Base-by-base conservation (phyloP, 2,888 invertebrate genomes). In the Pseudococcus longispinus region DNA sequence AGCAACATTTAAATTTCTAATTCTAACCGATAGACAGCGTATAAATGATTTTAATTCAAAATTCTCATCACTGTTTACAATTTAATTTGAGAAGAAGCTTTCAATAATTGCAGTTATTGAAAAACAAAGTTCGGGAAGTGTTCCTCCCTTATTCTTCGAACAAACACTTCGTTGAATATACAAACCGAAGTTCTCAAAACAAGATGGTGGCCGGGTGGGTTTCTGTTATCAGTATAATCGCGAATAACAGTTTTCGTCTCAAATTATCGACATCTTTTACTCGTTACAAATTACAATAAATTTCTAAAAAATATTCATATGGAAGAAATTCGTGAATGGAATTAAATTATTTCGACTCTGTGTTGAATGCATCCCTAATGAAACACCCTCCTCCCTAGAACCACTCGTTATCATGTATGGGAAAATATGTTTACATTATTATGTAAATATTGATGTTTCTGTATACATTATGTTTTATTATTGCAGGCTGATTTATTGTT, bases 11-110 rank as follows among this genome's bases (percentile, higher is more conserved):
- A 89, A 89, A 88, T 89, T 89, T 89, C 88, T 88, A 88, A 87
- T 89, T 89, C 88, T 88, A 88, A 87, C 89, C 89, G 89, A 89
- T 88, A 89, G 89, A 89, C 89, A 88, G 89, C 89, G 89, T 89
- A 88, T 87, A 87, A 70, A 84, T 87, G 84, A 44, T 84, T 84
- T 32, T 70, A 29, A 55, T 80, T 20, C 23, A 80, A 80, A 20
- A 80, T 80, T 42, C 3, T 42, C 1, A 15, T 42, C 51, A 23
- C 37, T 83, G 55, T 83, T 83, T 55, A 23, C 37, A 29, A n/a
- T 55, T 46, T 83, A 51, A 83, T 83, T 83, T 23, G 60, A 20
- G 2, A 23, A 29, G 18, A 42, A 83, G 26, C n/a, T 9, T 51
- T 13, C 13, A 23, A 60, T 20, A 15, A 23, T 23, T 23, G 1